Evolutionary conservation across 1,140 invertebrate species (phyloP), one percentile per base, ranked within the genome.

Genomic region (Trichogramma pretiosum): DNA sequence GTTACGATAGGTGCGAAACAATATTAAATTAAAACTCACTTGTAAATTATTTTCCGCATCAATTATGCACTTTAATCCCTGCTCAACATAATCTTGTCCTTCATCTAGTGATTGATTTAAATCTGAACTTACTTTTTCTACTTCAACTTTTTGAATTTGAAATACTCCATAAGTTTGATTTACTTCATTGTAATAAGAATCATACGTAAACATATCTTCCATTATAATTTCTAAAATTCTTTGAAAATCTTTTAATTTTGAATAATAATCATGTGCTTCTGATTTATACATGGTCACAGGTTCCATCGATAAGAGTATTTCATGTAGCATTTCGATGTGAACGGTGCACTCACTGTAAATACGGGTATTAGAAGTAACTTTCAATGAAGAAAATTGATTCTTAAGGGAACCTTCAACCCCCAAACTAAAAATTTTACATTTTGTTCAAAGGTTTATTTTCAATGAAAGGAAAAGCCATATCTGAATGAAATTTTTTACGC

Each of bases 321-420:
- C 67, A 73, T 56, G 72, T 48, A 62, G 69, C 72, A 38, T 78
- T 45, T 40, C 60, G 14, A 47, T 70, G 24, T 65, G 63, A 19
- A 68, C 59, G 3, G 48, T 50, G 2, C 56, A 46, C 1, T 60
- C 60, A 0, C 63, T 65, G 23, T 52, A 26, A 34, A 14, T 11
- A 44, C 18, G n/a, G n/a, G n/a, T n/a, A n/a, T n/a, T n/a, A n/a
- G n/a, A n/a, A n/a, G n/a, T n/a, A n/a, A n/a, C n/a, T n/a, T n/a
- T n/a, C n/a, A n/a, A n/a, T n/a, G n/a, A n/a, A n/a, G n/a, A n/a
- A n/a, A n/a, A n/a, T n/a, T n/a, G n/a, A n/a, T n/a, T n/a, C n/a
- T n/a, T n/a, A n/a, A n/a, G n/a, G n/a, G n/a, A n/a, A n/a, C n/a
- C n/a, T n/a, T n/a, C n/a, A n/a, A n/a, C n/a, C n/a, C n/a, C n/a